Percentiles rank a stretch among this genome's conserved stretches.
Evolutionary conservation across 2,888 invertebrate genomes (phyloP).

Genomic region (Orchestes rusci): DNA sequence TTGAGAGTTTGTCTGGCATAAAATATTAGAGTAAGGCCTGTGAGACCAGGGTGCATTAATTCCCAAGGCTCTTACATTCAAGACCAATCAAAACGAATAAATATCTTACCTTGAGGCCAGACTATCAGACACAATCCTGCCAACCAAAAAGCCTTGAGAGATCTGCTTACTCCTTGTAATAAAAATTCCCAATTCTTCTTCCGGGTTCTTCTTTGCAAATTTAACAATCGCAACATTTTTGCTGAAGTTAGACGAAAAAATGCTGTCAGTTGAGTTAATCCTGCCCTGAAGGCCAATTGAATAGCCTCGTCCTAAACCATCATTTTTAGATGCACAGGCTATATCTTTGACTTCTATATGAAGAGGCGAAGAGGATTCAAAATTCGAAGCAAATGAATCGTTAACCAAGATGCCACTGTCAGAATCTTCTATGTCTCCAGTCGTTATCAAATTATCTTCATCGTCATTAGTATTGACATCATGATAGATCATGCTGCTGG

Average conservation of each 20-base stretch:
- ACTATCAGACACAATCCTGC: conserved; percentile 63
- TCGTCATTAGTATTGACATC: conserved; percentile 49
- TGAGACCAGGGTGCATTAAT: too few relatives aligned
- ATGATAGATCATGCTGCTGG: conserved; percentile 55
- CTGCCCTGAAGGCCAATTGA: conserved; percentile 8
- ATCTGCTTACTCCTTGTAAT: conserved; percentile 60
- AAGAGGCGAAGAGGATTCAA: conserved; percentile 31
- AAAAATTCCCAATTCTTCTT: conserved; percentile 64
- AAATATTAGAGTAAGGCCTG: too few relatives aligned
- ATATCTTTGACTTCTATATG: conserved; percentile 9
- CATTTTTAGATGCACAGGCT: neutral
- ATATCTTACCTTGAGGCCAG: conserved; percentile 55
- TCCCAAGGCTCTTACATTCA: too few relatives aligned
- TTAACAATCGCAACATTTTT: conserved; percentile 38
- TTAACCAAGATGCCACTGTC: conserved; percentile 71
- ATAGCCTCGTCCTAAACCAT: conserved; percentile 4
- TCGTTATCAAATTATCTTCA: conserved; percentile 48
- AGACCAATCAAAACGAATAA: too few relatives aligned
- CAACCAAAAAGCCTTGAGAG: conserved; percentile 60
- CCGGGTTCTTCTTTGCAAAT: conserved; percentile 49
- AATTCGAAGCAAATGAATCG: conserved; percentile 54
- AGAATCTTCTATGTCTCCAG: conserved; percentile 61
- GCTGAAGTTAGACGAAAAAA: conserved; percentile 17
- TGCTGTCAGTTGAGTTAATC: conserved; percentile 14
- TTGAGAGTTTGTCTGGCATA: too few relatives aligned